Conservation (phyloP, 2,888 invertebrate genomes). For the Argyra leucocephala region DNA sequence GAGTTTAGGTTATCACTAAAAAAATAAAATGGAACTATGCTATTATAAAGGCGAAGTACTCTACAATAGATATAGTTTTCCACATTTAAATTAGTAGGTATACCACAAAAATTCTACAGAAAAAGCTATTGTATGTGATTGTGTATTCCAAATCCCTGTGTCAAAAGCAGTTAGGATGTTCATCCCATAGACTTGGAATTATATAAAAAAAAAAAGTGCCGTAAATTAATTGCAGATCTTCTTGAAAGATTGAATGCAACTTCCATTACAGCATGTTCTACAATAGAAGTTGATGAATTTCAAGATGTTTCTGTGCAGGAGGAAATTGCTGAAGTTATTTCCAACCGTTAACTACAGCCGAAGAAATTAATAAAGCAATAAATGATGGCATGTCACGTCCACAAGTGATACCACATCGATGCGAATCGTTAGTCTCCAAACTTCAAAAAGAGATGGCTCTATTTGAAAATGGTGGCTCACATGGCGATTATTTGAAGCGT, state of each 20-base stretch:
- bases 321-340: no score
- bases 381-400: conserved; percentile 8
- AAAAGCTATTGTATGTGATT: no score
- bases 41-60: no score
- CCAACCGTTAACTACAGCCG: conserved; percentile 10
- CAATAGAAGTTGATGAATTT: conserved; percentile 10
- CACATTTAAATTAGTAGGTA: no score
- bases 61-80: no score
- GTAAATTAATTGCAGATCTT: conserved; percentile 12
- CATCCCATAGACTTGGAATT: no score
- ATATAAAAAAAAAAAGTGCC: no score
- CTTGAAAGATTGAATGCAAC: conserved; percentile 13
- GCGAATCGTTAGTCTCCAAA: conserved; percentile 11
- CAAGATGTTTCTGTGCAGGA: conserved; percentile 9
- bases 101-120: no score
- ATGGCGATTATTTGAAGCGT: conserved; percentile 8
- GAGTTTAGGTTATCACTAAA: no score
- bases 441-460: conserved; percentile 12
- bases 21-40: no score
- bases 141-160: no score
- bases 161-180: no score
- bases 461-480: conserved; percentile 13
- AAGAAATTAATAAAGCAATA: conserved; percentile 9
- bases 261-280: conserved; percentile 10
- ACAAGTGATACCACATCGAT: conserved; percentile 5